These are phyloP conservation scores for Acronicta psi DNA, from an alignment of 2,888 invertebrate species.

Conservation along the genomic window DNA sequence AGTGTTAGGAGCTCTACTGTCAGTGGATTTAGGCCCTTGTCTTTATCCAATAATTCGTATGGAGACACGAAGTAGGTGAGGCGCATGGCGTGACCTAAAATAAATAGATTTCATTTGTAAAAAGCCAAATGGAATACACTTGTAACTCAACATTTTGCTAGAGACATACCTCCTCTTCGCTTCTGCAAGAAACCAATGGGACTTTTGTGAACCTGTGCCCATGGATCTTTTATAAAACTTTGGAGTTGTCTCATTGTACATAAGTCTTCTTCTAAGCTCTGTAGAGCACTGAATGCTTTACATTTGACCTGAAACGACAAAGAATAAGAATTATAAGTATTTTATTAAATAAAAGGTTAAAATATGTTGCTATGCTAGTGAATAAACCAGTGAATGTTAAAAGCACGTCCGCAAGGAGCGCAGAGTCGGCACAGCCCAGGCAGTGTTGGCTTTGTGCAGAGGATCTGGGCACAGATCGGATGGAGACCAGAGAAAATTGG, in stretches of 20 bases:
- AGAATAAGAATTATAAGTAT: slow-evolving; percentile 15
- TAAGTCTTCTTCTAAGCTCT: slow-evolving; percentile 97
- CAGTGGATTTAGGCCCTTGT: slow-evolving; percentile 92
- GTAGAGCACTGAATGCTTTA: slow-evolving; percentile 97
- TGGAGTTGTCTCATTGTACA: slow-evolving; percentile 94
- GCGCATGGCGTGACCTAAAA: slow-evolving; percentile 96
- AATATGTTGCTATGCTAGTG: neutral
- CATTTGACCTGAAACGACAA: slow-evolving; percentile 91
- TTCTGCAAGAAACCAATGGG: slow-evolving; percentile 96
- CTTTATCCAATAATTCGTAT: slow-evolving; percentile 95
- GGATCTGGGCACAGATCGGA: slow-evolving; percentile 27
- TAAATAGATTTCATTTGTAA: slow-evolving; percentile 4
- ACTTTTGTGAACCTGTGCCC: slow-evolving; percentile 94
- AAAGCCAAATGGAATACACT: neutral
- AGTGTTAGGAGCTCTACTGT: slow-evolving; percentile 92
- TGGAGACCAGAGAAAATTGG: neutral
- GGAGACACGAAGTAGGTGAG: slow-evolving; percentile 98
- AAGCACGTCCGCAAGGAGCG: slow-evolving; percentile 39
- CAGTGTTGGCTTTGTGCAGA: slow-evolving; percentile 42
- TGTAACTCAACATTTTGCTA: neutral
- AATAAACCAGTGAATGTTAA: neutral
- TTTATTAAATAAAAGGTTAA: neutral
- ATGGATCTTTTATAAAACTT: slow-evolving; percentile 91
- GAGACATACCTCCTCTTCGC: slow-evolving; percentile 91
- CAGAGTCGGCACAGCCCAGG: slow-evolving; percentile 45